These are phyloP conservation scores for Eupleurogrammus muticus DNA, from an alignment of 2,797 vertebrate species.

Conservation along the genomic window DNA sequence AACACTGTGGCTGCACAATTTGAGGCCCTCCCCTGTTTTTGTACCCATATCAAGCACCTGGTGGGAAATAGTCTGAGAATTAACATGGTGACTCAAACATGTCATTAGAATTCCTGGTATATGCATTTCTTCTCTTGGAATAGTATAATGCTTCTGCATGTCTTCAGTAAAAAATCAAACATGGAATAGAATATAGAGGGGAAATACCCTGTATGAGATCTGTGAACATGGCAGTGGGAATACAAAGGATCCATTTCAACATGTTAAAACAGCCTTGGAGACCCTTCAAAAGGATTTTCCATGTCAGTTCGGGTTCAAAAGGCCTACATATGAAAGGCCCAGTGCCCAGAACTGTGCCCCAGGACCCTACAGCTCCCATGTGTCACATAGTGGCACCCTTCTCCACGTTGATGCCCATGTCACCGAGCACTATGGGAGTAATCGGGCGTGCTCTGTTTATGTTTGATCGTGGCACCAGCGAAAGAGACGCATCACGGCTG, in stretches of 20 bases:
- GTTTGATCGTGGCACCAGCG: conserved; percentile 60
- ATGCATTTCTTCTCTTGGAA: conserved; percentile 13
- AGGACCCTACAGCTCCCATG: conserved; percentile 56
- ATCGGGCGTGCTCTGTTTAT: conserved; percentile 74
- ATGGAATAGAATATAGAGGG: conserved; percentile 8
- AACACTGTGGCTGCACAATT: conserved; percentile 50
- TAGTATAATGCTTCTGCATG: conserved; percentile 12
- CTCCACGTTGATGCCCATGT: conserved; percentile 72
- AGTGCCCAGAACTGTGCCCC: conserved; percentile 59
- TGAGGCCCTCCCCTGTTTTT: conserved; percentile 58
- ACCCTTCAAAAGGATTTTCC: conserved; percentile 63
- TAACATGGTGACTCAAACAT: conserved; percentile 60
- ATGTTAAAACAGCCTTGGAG: conserved; percentile 50
- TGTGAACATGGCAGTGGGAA: conserved; percentile 24
- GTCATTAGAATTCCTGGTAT: conserved; percentile 62
- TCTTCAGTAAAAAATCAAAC: conserved; percentile 42
- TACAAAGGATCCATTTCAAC: conserved; percentile 66
- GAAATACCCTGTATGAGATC: conserved; percentile 9
- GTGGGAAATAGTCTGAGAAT: conserved; percentile 69
- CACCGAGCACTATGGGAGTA: conserved; percentile 69
- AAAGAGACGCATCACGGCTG: conserved; percentile 47
- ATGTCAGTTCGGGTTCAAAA: conserved; percentile 68
- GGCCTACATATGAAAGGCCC: conserved; percentile 58
- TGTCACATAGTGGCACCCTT: conserved; percentile 65
- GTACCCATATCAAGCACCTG: conserved; percentile 68